Evolutionary conservation across 2,113 vertebrate species (phyloP).

Genomic region (Anoplopoma fimbria): DNA sequence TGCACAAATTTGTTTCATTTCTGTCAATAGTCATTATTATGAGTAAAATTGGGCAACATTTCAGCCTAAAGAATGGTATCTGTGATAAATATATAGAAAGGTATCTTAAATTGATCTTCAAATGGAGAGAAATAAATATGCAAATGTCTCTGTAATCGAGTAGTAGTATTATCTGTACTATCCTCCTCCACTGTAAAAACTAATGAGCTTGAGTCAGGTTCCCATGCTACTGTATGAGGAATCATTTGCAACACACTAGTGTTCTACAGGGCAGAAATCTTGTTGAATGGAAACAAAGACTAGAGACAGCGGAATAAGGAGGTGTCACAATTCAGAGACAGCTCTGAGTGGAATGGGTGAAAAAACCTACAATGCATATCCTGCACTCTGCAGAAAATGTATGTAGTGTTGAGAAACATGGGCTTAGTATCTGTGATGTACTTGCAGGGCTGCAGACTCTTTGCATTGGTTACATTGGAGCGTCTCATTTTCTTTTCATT

Average conservation of each 20-base stretch:
- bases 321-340: conserved; percentile 13
- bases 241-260: neutral
- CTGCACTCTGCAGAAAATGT: conserved; percentile 3
- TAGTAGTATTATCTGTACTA: neutral
- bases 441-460: neutral
- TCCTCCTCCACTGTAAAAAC: neutral
- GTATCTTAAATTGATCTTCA: neutral
- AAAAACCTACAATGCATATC: conserved; percentile 9
- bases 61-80: neutral
- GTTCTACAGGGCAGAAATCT: neutral
- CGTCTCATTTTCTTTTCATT: no score
- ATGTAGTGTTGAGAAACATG: neutral
- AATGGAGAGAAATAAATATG: neutral
- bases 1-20: neutral
- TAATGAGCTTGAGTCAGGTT: neutral
- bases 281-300: neutral
- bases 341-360: neutral
- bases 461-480: neutral
- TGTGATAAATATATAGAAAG: neutral
- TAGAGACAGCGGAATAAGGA: conserved; percentile 12
- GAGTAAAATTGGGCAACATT: neutral
- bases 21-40: neutral
- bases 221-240: neutral
- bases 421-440: neutral
- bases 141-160: neutral